Evolutionary conservation across 2,113 vertebrate species (phyloP).

Genomic region (Anolis sagrei): DNA sequence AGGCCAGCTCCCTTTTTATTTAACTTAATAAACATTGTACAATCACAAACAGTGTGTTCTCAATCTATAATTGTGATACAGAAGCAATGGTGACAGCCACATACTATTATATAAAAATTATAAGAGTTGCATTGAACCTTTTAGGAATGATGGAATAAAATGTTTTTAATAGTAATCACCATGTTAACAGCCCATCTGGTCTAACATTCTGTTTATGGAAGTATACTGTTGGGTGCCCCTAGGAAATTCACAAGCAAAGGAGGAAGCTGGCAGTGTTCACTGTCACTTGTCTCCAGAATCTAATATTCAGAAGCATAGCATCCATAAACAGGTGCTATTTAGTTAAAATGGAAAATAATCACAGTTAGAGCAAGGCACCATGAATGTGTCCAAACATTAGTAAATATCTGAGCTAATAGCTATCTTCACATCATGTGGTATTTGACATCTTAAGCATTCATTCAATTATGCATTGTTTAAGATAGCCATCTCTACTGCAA

Average conservation of each 20-base stretch:
- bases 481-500: too few species aligned
- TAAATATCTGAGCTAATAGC: background rate
- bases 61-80: background rate
- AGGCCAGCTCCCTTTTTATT: background rate
- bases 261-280: too few species aligned
- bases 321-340: background rate
- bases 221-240: background rate
- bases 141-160: background rate
- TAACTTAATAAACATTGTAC: conserved; percentile 40
- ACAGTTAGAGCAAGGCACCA: too few species aligned
- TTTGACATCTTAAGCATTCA: background rate
- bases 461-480: background rate
- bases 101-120: background rate
- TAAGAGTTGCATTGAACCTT: background rate
- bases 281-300: background rate
- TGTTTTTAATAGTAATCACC: too few species aligned
- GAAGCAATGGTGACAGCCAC: background rate
- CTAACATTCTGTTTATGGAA: background rate
- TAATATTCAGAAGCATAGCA: background rate
- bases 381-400: background rate
- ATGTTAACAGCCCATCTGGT: background rate
- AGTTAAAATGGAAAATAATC: background rate
- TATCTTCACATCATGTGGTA: background rate
- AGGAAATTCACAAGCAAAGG: background rate
- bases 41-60: conserved; percentile 14